Percentiles rank a stretch among this genome's conserved stretches.
phyloP scores from a whole-genome alignment of 2,888 invertebrate genomes.

The Agrilus biguttatus region DNA sequence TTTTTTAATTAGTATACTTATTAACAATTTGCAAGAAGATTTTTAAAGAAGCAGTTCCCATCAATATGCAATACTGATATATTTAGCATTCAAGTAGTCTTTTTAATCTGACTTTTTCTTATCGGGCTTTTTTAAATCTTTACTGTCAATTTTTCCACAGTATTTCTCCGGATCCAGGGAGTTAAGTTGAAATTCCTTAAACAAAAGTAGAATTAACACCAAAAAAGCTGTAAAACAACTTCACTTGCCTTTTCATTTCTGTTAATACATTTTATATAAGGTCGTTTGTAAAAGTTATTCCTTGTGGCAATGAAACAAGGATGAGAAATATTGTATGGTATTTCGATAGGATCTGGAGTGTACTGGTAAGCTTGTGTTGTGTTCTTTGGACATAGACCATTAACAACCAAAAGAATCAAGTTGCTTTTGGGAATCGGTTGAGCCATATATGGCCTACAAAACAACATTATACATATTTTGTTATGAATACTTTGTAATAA shows the following conservation, averaged over 20 bases:
- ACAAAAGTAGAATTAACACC: too few species aligned
- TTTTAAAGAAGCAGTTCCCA: too few species aligned
- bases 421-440: slow-evolving; percentile 64
- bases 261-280: slow-evolving; percentile 25
- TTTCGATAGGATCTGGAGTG: slow-evolving; percentile 23
- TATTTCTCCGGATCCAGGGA: too few species aligned
- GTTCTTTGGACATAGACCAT: slow-evolving; percentile 39
- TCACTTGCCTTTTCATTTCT: slow-evolving; percentile 14
- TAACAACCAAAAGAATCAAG: slow-evolving; percentile 62
- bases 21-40: too few species aligned
- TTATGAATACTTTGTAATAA: not conserved
- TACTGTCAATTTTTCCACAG: too few species aligned
- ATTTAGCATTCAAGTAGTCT: too few species aligned
- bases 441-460: slow-evolving; percentile 50
- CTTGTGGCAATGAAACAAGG: slow-evolving; percentile 27
- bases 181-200: too few species aligned
- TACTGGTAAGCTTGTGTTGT: slow-evolving; percentile 16
- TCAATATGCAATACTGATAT: too few species aligned
- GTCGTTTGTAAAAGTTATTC: slow-evolving; percentile 25
- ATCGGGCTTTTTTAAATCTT: too few species aligned
- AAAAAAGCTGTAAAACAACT: too few species aligned
- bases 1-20: too few species aligned
- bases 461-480: not conserved
- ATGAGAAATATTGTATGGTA: slow-evolving; percentile 19
- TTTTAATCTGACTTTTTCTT: too few species aligned